Evolutionary conservation across 23 tunicate species (phyloP).

Genomic region (Aplidium turbinatum): DNA sequence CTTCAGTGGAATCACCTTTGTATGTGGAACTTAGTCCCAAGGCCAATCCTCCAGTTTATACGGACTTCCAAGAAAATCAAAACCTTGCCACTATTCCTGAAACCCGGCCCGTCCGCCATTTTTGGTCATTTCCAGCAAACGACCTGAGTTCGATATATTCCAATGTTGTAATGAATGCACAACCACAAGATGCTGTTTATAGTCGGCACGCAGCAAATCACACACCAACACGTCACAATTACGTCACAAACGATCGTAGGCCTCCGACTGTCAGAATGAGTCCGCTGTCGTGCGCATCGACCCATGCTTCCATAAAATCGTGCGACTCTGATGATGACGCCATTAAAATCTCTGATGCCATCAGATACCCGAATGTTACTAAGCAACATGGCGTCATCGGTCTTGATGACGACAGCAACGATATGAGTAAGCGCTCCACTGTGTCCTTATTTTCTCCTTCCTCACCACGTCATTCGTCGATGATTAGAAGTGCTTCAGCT

Average conservation of each 20-base stretch:
- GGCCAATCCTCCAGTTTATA: neutral
- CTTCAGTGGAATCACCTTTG: neutral
- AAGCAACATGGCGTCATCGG: too few relatives aligned
- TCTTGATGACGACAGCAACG: too few relatives aligned
- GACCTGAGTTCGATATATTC: constrained; percentile 67
- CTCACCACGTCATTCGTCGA: too few relatives aligned
- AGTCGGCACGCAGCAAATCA: neutral
- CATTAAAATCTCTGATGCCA: too few relatives aligned
- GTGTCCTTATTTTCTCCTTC: too few relatives aligned
- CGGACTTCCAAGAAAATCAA: constrained; percentile 1
- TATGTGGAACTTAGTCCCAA: constrained; percentile 49
- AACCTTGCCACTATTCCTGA: constrained; percentile 40
- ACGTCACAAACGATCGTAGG: constrained; percentile 14
- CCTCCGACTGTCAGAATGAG: too few relatives aligned
- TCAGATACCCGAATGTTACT: too few relatives aligned
- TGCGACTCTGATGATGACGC: too few relatives aligned
- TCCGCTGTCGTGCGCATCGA: too few relatives aligned
- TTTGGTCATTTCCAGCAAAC: constrained; percentile 50
- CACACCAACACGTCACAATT: neutral
- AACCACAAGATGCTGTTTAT: neutral
- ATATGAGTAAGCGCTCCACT: too few relatives aligned
- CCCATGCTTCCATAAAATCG: too few relatives aligned
- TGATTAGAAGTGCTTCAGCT: too few relatives aligned
- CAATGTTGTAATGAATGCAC: constrained; percentile 23
- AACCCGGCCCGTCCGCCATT: constrained; percentile 32